phyloP scores from a whole-genome alignment of 1,140 invertebrate genomes.

The Mizuhopecten yessoensis region DNA sequence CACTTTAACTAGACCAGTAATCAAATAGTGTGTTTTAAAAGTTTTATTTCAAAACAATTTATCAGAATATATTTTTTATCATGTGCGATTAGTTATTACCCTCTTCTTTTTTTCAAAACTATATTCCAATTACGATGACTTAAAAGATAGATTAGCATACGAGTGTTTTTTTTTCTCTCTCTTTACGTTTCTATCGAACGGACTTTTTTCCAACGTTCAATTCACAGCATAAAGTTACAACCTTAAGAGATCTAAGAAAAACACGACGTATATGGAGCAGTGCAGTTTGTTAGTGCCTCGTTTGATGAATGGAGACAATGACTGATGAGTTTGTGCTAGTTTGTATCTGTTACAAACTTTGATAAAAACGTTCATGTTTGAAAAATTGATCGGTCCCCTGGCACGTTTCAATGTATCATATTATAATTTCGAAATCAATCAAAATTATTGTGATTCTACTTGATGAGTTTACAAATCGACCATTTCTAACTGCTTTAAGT shows the following conservation, averaged over 20 bases:
- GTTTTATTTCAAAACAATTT: conserved; percentile 18
- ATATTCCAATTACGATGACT: neutral
- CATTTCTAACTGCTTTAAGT: neutral
- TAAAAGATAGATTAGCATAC: neutral
- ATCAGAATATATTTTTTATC: neutral
- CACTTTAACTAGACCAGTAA: neutral
- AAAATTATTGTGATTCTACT: neutral
- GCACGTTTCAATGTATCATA: neutral
- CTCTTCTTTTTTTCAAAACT: neutral
- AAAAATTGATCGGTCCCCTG: neutral
- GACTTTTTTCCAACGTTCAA: too few relatives aligned
- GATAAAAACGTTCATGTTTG: neutral
- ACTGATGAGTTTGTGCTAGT: neutral
- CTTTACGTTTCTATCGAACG: too few relatives aligned
- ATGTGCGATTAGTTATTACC: neutral
- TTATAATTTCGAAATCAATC: neutral
- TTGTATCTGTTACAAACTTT: neutral
- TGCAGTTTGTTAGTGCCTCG: too few relatives aligned
- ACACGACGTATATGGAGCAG: too few relatives aligned
- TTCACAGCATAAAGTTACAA: too few relatives aligned
- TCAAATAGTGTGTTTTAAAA: neutral
- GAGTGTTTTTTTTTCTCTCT: neutral
- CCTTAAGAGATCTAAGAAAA: too few relatives aligned
- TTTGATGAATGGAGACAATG: neutral
- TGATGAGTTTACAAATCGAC: neutral